phyloP scores from a whole-genome alignment of 2,113 vertebrate genomes.

The Verasper variegatus region DNA sequence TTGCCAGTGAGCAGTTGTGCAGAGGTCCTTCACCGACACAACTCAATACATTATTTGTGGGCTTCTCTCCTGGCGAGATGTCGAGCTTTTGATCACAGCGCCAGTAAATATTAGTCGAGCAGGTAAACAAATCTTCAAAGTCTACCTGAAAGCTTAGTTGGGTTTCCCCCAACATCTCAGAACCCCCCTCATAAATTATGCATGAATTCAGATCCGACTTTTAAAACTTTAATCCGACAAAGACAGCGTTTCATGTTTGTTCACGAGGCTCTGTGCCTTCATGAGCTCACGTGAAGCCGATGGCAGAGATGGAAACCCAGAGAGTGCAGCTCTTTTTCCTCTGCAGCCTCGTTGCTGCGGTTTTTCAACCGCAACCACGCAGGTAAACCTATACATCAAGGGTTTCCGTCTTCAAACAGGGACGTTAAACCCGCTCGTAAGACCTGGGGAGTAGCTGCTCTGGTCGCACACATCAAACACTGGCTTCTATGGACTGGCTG shows the following conservation, averaged over 20 bases:
- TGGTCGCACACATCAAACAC: conserved; percentile 75
- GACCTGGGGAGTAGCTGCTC: conserved; percentile 61
- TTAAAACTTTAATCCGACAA: conserved; percentile 63
- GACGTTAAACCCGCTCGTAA: conserved; percentile 47
- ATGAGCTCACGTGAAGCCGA: conserved; percentile 60
- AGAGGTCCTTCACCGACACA: conserved; percentile 34
- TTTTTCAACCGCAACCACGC: conserved; percentile 56
- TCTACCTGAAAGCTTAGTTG: conserved; percentile 68
- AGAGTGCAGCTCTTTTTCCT: conserved; percentile 37
- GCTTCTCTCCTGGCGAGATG: conserved; percentile 35
- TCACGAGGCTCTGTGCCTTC: conserved; percentile 34
- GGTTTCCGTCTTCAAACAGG: conserved; percentile 75
- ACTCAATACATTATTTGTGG: conserved; percentile 69
- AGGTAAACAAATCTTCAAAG: conserved; percentile 79
- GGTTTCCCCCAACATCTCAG: conserved; percentile 67
- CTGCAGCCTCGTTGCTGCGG: conserved; percentile 44
- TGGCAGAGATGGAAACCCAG: conserved; percentile 57
- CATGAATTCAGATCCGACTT: conserved; percentile 59
- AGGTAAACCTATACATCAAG: conserved; percentile 81
- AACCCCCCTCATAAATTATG: conserved; percentile 74
- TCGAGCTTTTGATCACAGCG: conserved; percentile 68
- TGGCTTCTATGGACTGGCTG: conserved; percentile 67
- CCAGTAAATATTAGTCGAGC: conserved; percentile 74
- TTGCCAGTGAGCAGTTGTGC: conserved; percentile 35
- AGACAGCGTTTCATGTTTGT: conserved; percentile 72